Evolutionary conservation across 2,113 vertebrate genomes (phyloP), one percentile per base, ranked within the genome.

Genomic region (Larimichthys polyactis): DNA sequence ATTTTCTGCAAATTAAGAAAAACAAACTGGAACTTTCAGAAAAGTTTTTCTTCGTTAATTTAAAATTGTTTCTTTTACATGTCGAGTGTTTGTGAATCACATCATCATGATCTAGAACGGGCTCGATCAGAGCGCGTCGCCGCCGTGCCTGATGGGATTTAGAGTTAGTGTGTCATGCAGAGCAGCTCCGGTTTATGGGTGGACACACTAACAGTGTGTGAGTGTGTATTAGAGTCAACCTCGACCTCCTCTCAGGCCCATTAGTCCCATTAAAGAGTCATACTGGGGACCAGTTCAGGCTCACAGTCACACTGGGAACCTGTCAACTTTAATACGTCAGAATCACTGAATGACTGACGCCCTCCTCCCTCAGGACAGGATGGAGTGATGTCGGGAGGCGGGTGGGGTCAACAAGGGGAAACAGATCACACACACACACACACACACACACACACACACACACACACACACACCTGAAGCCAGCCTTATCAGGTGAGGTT

Each of bases 301-400:
- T 71, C 52, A 51, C 36, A 88, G 71, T 85, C 73, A 17, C 75
- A 82, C 58, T 81, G 88, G 49, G 67, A 84, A 82, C 40, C 86
- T 92, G 91, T 91, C 92, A 83, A 19, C 54, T 89, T 36, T 2
- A 60, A 90, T 94, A 40, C 11, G 5, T 90, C 87, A 85, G 12
- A 75, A 20, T 27, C 64, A 57, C 43, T 73, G 86, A 78, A 59
- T 77, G 67, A 84, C 79, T 68, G 55, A 58, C 63, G 17, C 24
- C 54, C 54, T 12, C 19, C 79, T 14, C n/a, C 62, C 49, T 5
- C 20, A 27, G 29, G 62, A 57, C 12, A n/a, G 5, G 36, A 58
- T 32, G 76, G 51, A 57, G 22, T 3, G 14, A 59, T 29, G 44
- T 59, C 27, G 9, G 43, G 57, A 4, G 11, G 20, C 9, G 32